Evolutionary conservation across 2,888 invertebrate genomes (phyloP), one percentile per base, ranked within the genome.

Genomic region (Trichopria drosophilae): DNA sequence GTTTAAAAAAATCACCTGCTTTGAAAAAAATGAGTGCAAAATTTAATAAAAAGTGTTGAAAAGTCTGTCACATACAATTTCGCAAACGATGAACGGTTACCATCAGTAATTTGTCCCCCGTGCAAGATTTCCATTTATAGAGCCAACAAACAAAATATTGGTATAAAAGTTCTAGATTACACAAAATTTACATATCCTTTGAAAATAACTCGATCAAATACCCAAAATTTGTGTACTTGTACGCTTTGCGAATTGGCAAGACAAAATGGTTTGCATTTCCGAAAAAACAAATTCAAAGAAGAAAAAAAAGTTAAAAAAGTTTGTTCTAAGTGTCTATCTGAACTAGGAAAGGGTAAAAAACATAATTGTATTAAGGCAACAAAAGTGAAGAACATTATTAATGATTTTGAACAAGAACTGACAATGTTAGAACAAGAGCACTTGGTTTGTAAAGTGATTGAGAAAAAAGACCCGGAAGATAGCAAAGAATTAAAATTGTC

Each of bases 201-300:
- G 13, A 28, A 28, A 28, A 28, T 13, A 28, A 28, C 28, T 4
- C 28, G 28, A 28, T 28, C 28, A 28, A 28, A 28, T 13, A 3
- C 28, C 4, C n/a, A 28, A 28, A 5, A 28, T 28, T 4, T n/a
- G n/a, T n/a, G n/a, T n/a, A n/a, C n/a, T n/a, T n/a, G n/a, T n/a
- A n/a, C n/a, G n/a, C n/a, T n/a, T 28, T 28, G 28, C 6, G 28
- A 28, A 28, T 28, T 28, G 13, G 28, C 28, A 28, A 28, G 3
- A 28, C 28, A 28, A 28, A 28, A 28, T 28, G 28, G 28, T 28
- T 28, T 28, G 28, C 28, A 28, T n/a, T 28, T 28, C 13, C 28
- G 28, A 6, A 3, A 28, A 28, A 28, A 3, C 3, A 3, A 28
- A n/a, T n/a, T 13, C 28, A 28, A 4, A 6, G 13, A 28, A 28